These are phyloP conservation scores for Platichthys stellatus DNA, from an alignment of 2,113 vertebrate species.

Conservation along the genomic window DNA sequence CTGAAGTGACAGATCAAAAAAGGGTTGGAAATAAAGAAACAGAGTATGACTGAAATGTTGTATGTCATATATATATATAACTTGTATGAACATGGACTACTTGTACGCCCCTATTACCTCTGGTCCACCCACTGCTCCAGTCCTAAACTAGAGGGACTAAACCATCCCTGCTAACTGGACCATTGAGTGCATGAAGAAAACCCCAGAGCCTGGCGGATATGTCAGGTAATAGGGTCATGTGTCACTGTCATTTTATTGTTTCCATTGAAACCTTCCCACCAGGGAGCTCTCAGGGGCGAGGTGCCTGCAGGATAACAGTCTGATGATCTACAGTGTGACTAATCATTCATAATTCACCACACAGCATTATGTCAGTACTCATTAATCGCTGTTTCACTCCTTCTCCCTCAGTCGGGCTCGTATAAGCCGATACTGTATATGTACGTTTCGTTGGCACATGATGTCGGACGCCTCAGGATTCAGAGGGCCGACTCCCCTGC, in stretches of 20 bases:
- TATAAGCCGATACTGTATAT: not conserved
- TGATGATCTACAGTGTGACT: constrained; percentile 4
- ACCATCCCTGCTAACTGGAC: no score
- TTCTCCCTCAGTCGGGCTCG: not conserved
- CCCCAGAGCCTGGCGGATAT: no score
- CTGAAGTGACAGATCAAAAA: no score
- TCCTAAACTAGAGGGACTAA: no score
- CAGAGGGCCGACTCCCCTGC: constrained; percentile 39
- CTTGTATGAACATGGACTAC: no score
- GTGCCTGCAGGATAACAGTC: constrained; percentile 7
- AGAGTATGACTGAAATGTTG: no score
- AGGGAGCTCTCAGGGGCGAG: not conserved
- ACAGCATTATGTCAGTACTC: constrained; percentile 26
- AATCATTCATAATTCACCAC: constrained; percentile 48
- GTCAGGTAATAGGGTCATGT: no score
- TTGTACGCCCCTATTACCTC: no score
- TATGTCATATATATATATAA: no score
- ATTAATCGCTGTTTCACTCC: constrained; percentile 16
- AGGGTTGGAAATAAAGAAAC: no score
- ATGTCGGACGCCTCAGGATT: constrained; percentile 58
- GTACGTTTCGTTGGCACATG: constrained; percentile 18
- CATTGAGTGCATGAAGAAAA: not conserved
- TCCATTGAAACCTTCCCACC: constrained; percentile 2
- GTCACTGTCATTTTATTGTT: not conserved
- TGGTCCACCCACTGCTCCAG: no score